Base-by-base conservation (phyloP, 1,140 invertebrate genomes). In the Eumeta japonica region DNA sequence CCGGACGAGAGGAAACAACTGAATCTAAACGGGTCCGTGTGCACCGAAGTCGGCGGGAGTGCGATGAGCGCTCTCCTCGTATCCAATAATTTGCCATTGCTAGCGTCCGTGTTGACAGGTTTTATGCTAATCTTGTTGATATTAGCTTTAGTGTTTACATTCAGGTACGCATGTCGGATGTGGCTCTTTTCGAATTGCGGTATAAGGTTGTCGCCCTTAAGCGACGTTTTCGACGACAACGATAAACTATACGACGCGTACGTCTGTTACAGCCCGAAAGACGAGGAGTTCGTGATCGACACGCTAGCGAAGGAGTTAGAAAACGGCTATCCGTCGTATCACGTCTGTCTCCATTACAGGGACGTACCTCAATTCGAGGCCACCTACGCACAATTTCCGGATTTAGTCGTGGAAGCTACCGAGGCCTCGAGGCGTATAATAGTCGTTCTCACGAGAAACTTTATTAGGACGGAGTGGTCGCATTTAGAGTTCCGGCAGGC, bases 201-300 rank as follows among this genome's bases (percentile, higher is more conserved):
- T 86, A 74, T 86, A 83, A 87, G 87, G 52, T 83, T 86, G 3
- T 83, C 84, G 3, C 83, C 83, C 10, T 84, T 87, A 49, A 30
- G 90, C 86, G 80, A 83, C 42, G 80, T 82, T 43, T 81, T 81
- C 61, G 81, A 84, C 53, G 87, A 90, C 56, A 81, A 86, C 43
- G 87, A 90, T 78, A 84, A 88, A 54, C 82, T 90, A 39, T 92
- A 90, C 62, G 92, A 95, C 64, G 90, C 90, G 12, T 94, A 92
- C 66, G 83, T 94, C 37, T 88, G 88, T 29, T 94, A 94, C 73
- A 91, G 89, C 49, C 82, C 88, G 29, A 88, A 92, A 58, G 90
- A 95, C 70, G 88, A 92, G 61, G 82, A 84, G 30, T 93, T 90
- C 64, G 87, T 94, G 11, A 84, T 86, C 43, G 84, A 92, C 54